Base-by-base conservation (phyloP, 2,797 vertebrate species). In the Spatula clypeata region DNA sequence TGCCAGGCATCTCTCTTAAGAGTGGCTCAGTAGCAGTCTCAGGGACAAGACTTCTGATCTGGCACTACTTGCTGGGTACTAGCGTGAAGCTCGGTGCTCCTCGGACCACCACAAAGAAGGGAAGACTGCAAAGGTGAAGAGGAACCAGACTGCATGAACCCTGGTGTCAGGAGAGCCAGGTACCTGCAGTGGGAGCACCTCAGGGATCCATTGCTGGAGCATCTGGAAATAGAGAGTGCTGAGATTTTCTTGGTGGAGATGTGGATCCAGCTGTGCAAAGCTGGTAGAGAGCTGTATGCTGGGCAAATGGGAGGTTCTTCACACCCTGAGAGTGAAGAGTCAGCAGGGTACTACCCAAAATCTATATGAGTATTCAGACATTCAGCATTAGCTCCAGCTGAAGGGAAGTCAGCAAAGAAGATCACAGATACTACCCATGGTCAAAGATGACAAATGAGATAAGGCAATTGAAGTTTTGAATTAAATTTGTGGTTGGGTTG, bases 71-170 rank as follows among this genome's bases (percentile, higher is more conserved):
- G 23, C 23, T 3, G 9, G 32, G 44, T 45, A 55, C 38, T 65
- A 38, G 23, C 4, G 13, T 12, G 42, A 70, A 61, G n/a, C 29
- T 75, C 0, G 0, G 60, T 16, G 14, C 10, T 23, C 9, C 26
- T 62, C 54, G 44, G 31, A 26, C 31, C 36, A 62, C 24, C 11
- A 12, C 16, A 6, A 1, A 24, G 34, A 74, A 20, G 31, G 26
- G 44, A 54, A 73, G 49, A 14, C 40, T 61, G 38, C 0, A 3
- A n/a, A 58, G 53, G 7, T 19, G 38, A 82, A 67, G 40, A 72
- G 20, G 44, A 72, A 11, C 16, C 71, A 62, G 34, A 49, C 31
- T 13, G 10, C 20, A 26, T 1, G 74, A 84, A 24, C 23, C n/a
- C 61, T 34, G 40, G 29, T 60, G 27, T n/a, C 12, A 17, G 0